Percentiles rank a stretch among this genome's conserved stretches.
These are phyloP conservation scores for Oryctolagus cuniculus DNA, from an alignment of 2,113 vertebrate species.

Conservation along the genomic window mOryCun1.1 NC_091440.1:136308001-136308500, in stretches of 20 bases:
- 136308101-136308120: constrained; percentile 70
- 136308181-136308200: constrained; percentile 55
- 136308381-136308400: constrained; percentile 78
- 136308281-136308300: constrained; percentile 65
- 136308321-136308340: constrained; percentile 42
- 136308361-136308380: constrained; percentile 73
- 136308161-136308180: constrained; percentile 59
- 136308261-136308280: constrained; percentile 42
- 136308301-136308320: no score
- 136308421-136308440: not conserved
- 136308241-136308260: constrained; percentile 53
- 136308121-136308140: constrained; percentile 50
- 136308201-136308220: constrained; percentile 55
- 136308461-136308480: constrained; percentile 57
- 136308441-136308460: not conserved
- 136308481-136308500: constrained; percentile 77
- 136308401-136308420: constrained; percentile 78
- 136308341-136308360: constrained; percentile 80
- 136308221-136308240: constrained; percentile 63
- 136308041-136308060: constrained; percentile 43
- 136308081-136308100: constrained; percentile 55
- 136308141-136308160: constrained; percentile 59
- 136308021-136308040: not conserved
- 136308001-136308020: not conserved
- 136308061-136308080: constrained; percentile 33